Conservation (phyloP, 2,797 vertebrate species). For the Pseudochirops corinnae region DNA sequence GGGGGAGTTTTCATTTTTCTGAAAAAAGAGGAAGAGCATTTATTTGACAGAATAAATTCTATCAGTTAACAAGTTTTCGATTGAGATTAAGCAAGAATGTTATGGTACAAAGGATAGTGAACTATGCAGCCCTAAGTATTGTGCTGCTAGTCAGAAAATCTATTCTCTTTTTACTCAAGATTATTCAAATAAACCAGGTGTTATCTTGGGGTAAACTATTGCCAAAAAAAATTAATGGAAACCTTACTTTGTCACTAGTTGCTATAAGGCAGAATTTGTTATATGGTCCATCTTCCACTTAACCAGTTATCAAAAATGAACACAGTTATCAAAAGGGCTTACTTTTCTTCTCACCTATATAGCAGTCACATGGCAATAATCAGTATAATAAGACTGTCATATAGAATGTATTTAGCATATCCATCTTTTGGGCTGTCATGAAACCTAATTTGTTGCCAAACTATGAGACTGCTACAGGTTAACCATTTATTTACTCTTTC, state of each 20-base stretch:
- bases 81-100: constrained; percentile 21
- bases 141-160: constrained; percentile 18
- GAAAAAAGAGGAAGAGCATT: neutral
- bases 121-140: constrained; percentile 2
- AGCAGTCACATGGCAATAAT: neutral
- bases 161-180: neutral
- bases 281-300: neutral
- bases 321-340: too few relatives aligned
- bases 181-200: constrained; percentile 17
- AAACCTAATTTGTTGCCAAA: neutral
- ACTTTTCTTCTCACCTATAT: neutral
- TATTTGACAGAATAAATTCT: neutral
- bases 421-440: neutral
- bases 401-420: neutral
- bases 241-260: neutral
- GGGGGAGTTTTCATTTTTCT: neutral
- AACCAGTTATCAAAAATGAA: too few relatives aligned
- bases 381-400: neutral
- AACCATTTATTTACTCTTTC: neutral
- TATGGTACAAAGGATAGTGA: constrained; percentile 3
- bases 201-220: neutral
- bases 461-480: neutral
- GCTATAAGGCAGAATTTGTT: neutral
- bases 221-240: neutral
- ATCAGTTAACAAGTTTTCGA: neutral